Evolutionary conservation across 2,888 invertebrate species (phyloP).

Genomic region (Limulus polyphemus): DNA sequence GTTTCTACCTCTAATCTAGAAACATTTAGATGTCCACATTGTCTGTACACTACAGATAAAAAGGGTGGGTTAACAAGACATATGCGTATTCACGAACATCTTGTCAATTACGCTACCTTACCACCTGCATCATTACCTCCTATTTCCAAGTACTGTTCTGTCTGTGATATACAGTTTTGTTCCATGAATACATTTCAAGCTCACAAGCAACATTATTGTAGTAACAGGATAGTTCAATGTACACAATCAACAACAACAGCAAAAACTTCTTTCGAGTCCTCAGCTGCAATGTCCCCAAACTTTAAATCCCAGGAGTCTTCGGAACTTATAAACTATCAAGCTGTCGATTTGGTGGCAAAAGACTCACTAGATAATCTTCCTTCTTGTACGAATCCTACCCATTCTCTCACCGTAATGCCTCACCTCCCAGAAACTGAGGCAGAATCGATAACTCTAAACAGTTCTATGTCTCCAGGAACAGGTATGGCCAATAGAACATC

Average conservation of each 20-base stretch:
- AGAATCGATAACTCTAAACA: too few species aligned
- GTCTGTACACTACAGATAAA: constrained; percentile 86
- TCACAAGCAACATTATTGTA: constrained; percentile 87
- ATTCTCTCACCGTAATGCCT: too few species aligned
- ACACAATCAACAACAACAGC: constrained; percentile 7
- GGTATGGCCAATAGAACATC: too few species aligned
- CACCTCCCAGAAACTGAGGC: too few species aligned
- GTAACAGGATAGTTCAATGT: constrained; percentile 24
- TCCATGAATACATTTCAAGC: constrained; percentile 78
- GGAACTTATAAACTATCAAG: too few species aligned
- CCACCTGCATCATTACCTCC: constrained; percentile 34
- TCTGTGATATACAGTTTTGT: constrained; percentile 91
- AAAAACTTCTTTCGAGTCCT: neutral
- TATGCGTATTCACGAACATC: constrained; percentile 47
- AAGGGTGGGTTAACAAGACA: constrained; percentile 89
- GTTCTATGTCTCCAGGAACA: too few species aligned
- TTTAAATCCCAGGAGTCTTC: too few species aligned
- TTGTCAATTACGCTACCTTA: constrained; percentile 36
- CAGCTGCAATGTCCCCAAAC: too few species aligned
- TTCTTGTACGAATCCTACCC: too few species aligned
- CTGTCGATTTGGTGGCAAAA: too few species aligned
- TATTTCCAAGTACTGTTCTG: constrained; percentile 61
- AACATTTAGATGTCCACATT: constrained; percentile 69
- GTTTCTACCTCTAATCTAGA: too few species aligned
- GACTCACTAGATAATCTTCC: too few species aligned